These are phyloP conservation scores for Graptemys geographica DNA, from an alignment of 2,797 vertebrate species.

Conservation along the genomic window DNA sequence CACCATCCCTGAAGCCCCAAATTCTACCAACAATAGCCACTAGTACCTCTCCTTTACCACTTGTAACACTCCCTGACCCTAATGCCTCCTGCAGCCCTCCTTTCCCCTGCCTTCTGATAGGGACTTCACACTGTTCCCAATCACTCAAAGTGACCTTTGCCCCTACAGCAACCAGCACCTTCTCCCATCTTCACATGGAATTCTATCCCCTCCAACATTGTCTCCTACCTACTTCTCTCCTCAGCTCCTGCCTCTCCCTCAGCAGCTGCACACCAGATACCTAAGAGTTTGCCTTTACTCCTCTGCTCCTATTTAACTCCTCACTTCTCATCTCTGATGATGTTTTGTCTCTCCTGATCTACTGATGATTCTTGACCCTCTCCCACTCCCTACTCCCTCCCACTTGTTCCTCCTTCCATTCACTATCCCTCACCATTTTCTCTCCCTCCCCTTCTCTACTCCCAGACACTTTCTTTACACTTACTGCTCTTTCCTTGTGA, in stretches of 20 bases:
- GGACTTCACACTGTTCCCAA: not conserved
- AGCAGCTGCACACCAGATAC: not conserved
- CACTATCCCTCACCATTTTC: not conserved
- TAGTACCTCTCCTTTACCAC: not conserved
- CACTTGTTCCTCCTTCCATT: not conserved
- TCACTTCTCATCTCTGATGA: not conserved
- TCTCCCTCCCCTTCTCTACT: not conserved
- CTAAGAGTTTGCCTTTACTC: not conserved
- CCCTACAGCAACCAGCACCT: no score
- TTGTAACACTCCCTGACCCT: not conserved
- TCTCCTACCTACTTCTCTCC: not conserved
- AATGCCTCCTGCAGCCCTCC: not conserved
- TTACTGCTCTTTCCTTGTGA: not conserved
- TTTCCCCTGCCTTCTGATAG: not conserved
- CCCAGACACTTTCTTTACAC: not conserved
- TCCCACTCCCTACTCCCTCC: not conserved
- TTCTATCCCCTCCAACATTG: not conserved
- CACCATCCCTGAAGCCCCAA: no score
- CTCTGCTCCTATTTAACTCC: not conserved
- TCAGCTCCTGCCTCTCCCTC: not conserved
- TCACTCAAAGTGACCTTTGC: not conserved
- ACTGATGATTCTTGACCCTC: not conserved
- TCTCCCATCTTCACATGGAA: not conserved
- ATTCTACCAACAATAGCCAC: no score
- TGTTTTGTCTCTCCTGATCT: not conserved